Base-by-base conservation (phyloP, 2,888 invertebrate genomes). In the Ferrisia virgata region DNA sequence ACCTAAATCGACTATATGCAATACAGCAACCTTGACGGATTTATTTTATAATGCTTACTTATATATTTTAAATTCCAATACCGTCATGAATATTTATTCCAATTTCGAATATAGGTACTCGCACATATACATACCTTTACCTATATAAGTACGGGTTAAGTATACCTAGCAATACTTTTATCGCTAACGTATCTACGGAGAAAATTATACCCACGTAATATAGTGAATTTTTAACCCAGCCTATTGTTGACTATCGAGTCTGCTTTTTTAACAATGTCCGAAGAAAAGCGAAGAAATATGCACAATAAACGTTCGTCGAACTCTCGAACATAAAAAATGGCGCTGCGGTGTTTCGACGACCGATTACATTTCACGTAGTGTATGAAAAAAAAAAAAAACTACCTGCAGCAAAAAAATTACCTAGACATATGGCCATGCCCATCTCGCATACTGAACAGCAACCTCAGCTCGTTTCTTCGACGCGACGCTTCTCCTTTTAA, bases 11-110 rank as follows among this genome's bases (percentile, higher is more conserved):
- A 9, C 5, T 18, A 18, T 18, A 36, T 36, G 8, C 8, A 36
- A 36, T 36, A 36, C 8, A 18, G 18, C 9, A 64, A 64, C 58
- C 58, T 64, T 64, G 58, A 28, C 58, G 58, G 58, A 64, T 64
- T 64, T 64, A 64, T 28, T 64, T 64, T 28, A n/a, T n/a, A n/a
- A n/a, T n/a, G n/a, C n/a, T n/a, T n/a, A n/a, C n/a, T n/a, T n/a
- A 25, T 64, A 28, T 53, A 53, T 28, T 47, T 47, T 47, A 47
- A 47, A 47, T 47, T 47, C 58, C 58, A 11, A 28, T 64, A 64
- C 58, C 58, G 58, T 25, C 58, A 64, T 64, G 58, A 64, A 64
- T 64, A 64, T 64, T 64, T 64, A 64, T 64, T 64, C 28, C 28
- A 28, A 64, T 43, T 43, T 2, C 13, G 8, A 36, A 36, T 36